These are phyloP conservation scores for Porites australiensis DNA, from an alignment of 64 coral and sea anemone species.

Conservation along the genomic window DNA sequence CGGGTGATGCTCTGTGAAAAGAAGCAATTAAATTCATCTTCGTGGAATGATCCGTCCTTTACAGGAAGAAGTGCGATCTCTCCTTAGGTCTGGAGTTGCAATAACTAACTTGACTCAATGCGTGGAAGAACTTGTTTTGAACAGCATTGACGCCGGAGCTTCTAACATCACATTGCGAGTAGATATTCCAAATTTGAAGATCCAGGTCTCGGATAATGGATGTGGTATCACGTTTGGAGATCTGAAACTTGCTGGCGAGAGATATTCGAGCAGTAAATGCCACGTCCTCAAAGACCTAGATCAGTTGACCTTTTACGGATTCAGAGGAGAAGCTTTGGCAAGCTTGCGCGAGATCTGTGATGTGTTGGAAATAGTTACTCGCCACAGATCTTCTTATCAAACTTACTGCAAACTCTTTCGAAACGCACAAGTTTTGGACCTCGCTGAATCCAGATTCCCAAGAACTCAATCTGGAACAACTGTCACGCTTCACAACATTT, in stretches of 20 bases:
- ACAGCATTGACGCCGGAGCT: conserved; percentile 90
- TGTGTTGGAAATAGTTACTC: conserved; percentile 85
- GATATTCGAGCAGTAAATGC: conserved; percentile 97
- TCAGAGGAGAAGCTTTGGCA: conserved; percentile 93
- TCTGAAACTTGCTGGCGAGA: conserved; percentile 74
- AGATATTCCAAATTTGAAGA: conserved; percentile 76
- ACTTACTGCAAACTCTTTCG: conserved; percentile 88
- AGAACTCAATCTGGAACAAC: conserved; percentile 82
- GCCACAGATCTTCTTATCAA: conserved; percentile 81
- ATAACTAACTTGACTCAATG: conserved; percentile 88
- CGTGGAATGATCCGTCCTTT: conserved; percentile 77
- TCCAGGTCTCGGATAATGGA: conserved; percentile 92
- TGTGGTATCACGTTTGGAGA: conserved; percentile 69
- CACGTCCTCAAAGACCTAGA: conserved; percentile 79
- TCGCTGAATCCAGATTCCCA: conserved; percentile 71
- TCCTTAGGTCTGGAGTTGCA: conserved; percentile 89
- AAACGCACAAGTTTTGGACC: conserved; percentile 79
- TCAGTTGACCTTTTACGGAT: conserved; percentile 75
- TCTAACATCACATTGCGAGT: conserved; percentile 80
- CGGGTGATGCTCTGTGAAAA: not conserved
- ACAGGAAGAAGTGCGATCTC: conserved; percentile 77
- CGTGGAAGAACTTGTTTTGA: conserved; percentile 93
- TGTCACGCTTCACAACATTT: conserved; percentile 78
- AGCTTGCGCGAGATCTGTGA: conserved; percentile 84
- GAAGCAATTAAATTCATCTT: conserved; percentile 1